Base-by-base conservation (phyloP, 2,888 invertebrate species). In the Melipona beecheii region DNA sequence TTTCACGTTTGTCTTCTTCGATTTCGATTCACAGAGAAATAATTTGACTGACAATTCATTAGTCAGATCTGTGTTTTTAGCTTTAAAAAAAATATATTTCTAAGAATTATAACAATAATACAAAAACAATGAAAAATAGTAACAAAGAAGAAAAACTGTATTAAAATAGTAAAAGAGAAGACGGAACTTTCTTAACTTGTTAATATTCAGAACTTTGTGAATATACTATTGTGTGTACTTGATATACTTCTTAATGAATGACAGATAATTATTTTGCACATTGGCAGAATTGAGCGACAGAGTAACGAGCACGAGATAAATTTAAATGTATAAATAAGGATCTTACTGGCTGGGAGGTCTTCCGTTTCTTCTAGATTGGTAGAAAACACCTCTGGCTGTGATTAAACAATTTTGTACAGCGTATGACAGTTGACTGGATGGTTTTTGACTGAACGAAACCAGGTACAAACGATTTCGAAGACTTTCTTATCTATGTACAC, bases 401-500 rank as follows among this genome's bases (percentile, higher is more conserved):
- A 56, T 80, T 71, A 80, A 72, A 49, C 17, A 75, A 75, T 60
- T 50, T 64, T 64, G 56, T 36, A 64, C 50, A 27, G 74, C 56
- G 17, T 65, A 64, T 71, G 73, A 82, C 80, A 83, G 82, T 72
- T 65, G 72, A 73, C 50, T 75, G 81, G 84, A 80, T 80, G 64
- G 73, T 79, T 83, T 86, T 83, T 78, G 73, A 89, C 89, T 89
- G 88, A 89, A 84, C 68, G 76, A 27, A 66, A 75, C 64, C 68
- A 71, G 75, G 43, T 72, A 81, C 74, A 85, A 78, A 86, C 49
- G 65, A 84, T 87, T 89, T 84, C 78, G 71, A 81, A 82, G 83
- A 70, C 73, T 78, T 60, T 78, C 88, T 90, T 90, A 90, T 90
- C 90, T 86, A 80, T 75, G 77, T 77, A 80, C 81, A 81, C 78